Conservation (phyloP, 2,797 vertebrate species). For the Steatocranus sp. region DNA sequence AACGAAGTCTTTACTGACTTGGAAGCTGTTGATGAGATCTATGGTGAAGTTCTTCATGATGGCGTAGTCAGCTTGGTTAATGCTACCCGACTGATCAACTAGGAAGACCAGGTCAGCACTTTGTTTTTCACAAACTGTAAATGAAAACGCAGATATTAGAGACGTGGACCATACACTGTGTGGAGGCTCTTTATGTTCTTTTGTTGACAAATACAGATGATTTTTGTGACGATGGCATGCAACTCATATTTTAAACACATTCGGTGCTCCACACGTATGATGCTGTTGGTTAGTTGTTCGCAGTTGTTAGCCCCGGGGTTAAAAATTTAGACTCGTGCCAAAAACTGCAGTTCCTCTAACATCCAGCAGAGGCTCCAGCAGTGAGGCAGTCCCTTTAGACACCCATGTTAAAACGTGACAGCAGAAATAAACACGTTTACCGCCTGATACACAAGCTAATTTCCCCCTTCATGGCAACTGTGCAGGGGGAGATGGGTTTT, state of each 20-base stretch:
- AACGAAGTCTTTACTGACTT: constrained; percentile 57
- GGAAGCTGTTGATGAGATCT: constrained; percentile 65
- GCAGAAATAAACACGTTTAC: background rate
- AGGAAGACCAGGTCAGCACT: constrained; percentile 81
- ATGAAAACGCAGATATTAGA: background rate
- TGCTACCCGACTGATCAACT: constrained; percentile 78
- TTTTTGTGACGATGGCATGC: fast-evolving
- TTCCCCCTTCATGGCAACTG: too few relatives aligned
- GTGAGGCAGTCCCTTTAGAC: background rate
- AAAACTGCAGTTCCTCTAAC: background rate
- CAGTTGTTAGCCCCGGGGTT: background rate
- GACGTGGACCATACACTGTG: background rate
- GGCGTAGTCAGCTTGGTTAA: constrained; percentile 48
- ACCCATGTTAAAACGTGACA: fast-evolving
- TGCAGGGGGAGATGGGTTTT: too few relatives aligned
- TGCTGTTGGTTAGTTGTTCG: background rate
- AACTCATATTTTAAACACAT: background rate
- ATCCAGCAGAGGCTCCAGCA: background rate
- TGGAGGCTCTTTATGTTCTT: background rate
- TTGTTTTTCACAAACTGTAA: constrained; percentile 71
- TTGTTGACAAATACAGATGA: background rate
- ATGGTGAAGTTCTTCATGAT: constrained; percentile 76
- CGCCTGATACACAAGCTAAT: too few relatives aligned
- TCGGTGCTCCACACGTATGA: background rate
- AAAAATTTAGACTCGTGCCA: background rate